Evolutionary conservation across 2,113 vertebrate species (phyloP), one percentile per base, ranked within the genome.

Genomic region (Rhinogobius similis): DNA sequence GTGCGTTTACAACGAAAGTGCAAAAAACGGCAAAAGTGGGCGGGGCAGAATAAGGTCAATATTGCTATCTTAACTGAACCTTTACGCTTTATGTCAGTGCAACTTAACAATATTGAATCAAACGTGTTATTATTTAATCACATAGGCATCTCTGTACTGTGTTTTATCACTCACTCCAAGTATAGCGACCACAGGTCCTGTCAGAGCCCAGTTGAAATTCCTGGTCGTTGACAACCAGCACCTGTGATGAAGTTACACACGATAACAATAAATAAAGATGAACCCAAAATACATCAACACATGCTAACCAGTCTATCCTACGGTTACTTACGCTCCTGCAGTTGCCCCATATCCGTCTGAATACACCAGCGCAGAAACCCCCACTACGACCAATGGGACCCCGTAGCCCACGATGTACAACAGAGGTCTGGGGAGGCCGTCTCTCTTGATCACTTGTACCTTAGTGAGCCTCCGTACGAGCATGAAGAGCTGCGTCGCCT

Each of bases 321-420:
- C n/a, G 20, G 20, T 21, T 53, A 90, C 81, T 68, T 20, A 76
- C 68, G 58, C 78, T 53, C 65, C 75, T 77, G 81, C 77, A 1
- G n/a, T 3, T 0, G 58, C 87, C 13, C 94, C 94, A 1, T 95
- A 94, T 66, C 93, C 93, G 2, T 77, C 2, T 20, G 75, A 75
- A 10, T 70, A 72, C 1, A 87, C 20, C 0, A 90, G 79, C 0
- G 89, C 94, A 1, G 94, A 94, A 72, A 93, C 29, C 10, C 72
- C 91, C 65, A 96, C 91, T 4, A 95, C 84, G 50, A 93, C 24
- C 29, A 90, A 71, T 0, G 95, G 93, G 26, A 87, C 62, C 0
- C 93, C 93, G 0, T 95, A 96, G 66, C 94, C 95, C 11, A 93
- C 46, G 43, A 92, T 68, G 58, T 87, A 91, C 44, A 94, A 91